A percentile compares a stretch with the other conserved stretches of the same genome.
Conservation (phyloP, 2,888 invertebrate genomes). For the Scaptomyza flava region DNA sequence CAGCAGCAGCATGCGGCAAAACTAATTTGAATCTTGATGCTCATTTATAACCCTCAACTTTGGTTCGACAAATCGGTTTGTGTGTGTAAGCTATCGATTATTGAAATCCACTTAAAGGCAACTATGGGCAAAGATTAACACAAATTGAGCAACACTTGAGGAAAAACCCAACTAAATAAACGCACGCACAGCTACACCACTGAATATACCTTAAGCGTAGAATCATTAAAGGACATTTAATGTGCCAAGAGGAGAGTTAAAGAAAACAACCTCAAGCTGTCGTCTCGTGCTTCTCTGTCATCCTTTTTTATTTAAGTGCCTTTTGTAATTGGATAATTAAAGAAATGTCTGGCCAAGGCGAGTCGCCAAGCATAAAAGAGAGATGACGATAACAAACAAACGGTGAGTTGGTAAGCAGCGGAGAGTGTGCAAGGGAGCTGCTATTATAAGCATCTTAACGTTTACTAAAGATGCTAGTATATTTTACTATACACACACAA, state of each 20-base stretch:
- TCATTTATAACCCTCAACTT: constrained; percentile 50
- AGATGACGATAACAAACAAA: constrained; percentile 57
- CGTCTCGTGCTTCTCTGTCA: neutral
- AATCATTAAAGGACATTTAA: constrained; percentile 49
- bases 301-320: constrained; percentile 39
- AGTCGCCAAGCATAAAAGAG: constrained; percentile 38
- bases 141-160: constrained; percentile 58
- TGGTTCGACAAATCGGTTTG: constrained; percentile 1
- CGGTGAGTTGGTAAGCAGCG: neutral
- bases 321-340: constrained; percentile 80
- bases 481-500: constrained; percentile 50
- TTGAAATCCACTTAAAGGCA: constrained; percentile 39
- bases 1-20: constrained; percentile 36
- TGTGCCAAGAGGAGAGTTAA: constrained; percentile 1
- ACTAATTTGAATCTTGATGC: constrained; percentile 69
- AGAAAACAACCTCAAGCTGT: constrained; percentile 1
- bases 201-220: constrained; percentile 42
- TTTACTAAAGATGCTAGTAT: constrained; percentile 71
- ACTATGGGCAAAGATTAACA: constrained; percentile 18
- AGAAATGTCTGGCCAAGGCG: constrained; percentile 67
- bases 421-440: constrained; percentile 45
- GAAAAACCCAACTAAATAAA: constrained; percentile 36
- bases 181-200: constrained; percentile 19
- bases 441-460: constrained; percentile 77
- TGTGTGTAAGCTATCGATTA: neutral